Evolutionary conservation across 2,888 invertebrate species (phyloP).

Genomic region (Sclerodermus sp.): DNA sequence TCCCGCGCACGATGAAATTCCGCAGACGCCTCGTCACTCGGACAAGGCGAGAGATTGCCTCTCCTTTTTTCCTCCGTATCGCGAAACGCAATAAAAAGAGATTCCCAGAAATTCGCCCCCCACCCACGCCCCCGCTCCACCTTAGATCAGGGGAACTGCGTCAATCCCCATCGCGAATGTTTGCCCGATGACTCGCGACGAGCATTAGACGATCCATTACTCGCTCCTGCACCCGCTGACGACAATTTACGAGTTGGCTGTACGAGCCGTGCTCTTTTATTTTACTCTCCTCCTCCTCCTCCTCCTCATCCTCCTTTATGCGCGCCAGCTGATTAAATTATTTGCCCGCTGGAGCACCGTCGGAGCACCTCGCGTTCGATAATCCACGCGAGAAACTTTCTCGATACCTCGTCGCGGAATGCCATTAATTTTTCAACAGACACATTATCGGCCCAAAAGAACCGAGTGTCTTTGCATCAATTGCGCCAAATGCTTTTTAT

Average conservation of each 20-base stretch:
- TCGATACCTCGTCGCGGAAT: too few relatives aligned
- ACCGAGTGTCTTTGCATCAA: too few relatives aligned
- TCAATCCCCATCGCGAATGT: slow-evolving; percentile 11
- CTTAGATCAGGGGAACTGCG: too few relatives aligned
- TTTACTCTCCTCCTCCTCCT: too few relatives aligned
- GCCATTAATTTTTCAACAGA: too few relatives aligned
- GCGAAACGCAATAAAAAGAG: slow-evolving; percentile 15
- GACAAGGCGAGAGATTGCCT: slow-evolving; percentile 2
- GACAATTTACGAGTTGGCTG: too few relatives aligned
- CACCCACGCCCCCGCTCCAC: slow-evolving; percentile 4
- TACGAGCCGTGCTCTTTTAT: too few relatives aligned
- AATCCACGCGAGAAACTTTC: too few relatives aligned
- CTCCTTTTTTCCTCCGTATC: slow-evolving; percentile 3
- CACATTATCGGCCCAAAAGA: too few relatives aligned
- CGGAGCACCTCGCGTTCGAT: not conserved
- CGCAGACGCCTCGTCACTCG: slow-evolving; percentile 16
- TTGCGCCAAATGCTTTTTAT: too few relatives aligned
- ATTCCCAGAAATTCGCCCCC: slow-evolving; percentile 17
- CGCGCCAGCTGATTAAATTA: not conserved
- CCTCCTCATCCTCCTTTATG: too few relatives aligned
- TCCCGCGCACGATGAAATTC: slow-evolving; percentile 16
- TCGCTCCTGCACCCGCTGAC: too few relatives aligned
- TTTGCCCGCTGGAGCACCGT: not conserved
- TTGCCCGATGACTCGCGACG: slow-evolving; percentile 16
- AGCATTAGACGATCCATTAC: slow-evolving; percentile 13